Conservation (phyloP, 2,888 invertebrate species). For the Dyspetes luteomarginatus region DNA sequence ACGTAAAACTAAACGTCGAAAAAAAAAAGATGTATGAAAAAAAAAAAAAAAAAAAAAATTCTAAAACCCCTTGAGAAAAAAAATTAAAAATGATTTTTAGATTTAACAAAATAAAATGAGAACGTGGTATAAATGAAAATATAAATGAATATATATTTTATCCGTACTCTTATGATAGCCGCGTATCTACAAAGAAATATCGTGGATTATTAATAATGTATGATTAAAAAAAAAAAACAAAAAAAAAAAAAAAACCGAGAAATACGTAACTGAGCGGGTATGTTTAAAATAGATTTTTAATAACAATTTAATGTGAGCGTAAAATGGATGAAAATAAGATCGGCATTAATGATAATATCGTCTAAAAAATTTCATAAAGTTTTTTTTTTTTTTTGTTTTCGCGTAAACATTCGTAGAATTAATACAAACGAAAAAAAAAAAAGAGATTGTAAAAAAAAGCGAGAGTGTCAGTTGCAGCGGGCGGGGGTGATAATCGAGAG, state of each 20-base stretch:
- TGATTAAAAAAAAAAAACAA: slow-evolving; percentile 64
- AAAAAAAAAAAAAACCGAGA: slow-evolving; percentile 64
- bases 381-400: slow-evolving; percentile 20
- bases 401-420: slow-evolving; percentile 35
- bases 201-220: slow-evolving; percentile 34
- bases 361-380: slow-evolving; percentile 36
- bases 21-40: slow-evolving; percentile 42
- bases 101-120: slow-evolving; percentile 61
- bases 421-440: too few relatives aligned
- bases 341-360: slow-evolving; percentile 52
- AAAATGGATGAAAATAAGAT: slow-evolving; percentile 23
- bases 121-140: slow-evolving; percentile 70
- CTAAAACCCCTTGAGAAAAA: slow-evolving; percentile 42
- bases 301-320: slow-evolving; percentile 52
- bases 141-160: slow-evolving; percentile 83
- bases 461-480: slow-evolving; percentile 77
- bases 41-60: slow-evolving; percentile 56
- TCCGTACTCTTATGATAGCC: slow-evolving; percentile 78
- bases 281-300: slow-evolving; percentile 73
- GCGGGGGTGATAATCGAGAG: slow-evolving; percentile 72
- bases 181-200: slow-evolving; percentile 66
- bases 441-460: slow-evolving; percentile 40
- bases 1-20: slow-evolving; percentile 68
- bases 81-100: slow-evolving; percentile 71
- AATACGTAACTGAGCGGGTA: slow-evolving; percentile 75